These are phyloP conservation scores for Gavia stellata DNA, from an alignment of 2,113 vertebrate genomes.

Conservation along the genomic window DNA sequence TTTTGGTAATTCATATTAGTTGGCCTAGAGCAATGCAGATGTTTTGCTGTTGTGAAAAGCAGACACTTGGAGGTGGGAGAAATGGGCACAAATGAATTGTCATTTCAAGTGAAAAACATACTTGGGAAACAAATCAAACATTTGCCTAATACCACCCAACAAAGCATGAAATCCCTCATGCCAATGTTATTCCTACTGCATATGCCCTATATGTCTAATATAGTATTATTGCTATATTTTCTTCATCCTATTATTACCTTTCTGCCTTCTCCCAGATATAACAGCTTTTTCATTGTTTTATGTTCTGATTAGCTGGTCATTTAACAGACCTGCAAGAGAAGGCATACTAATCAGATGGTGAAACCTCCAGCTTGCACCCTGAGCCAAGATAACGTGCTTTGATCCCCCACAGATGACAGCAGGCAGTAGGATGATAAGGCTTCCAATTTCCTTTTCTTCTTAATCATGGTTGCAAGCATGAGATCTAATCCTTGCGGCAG, in stretches of 20 bases:
- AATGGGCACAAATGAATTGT: conserved; percentile 10
- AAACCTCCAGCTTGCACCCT: neutral
- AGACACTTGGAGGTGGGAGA: neutral
- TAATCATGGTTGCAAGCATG: neutral
- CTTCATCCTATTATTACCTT: neutral
- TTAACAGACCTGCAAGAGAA: neutral
- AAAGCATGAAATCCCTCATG: neutral
- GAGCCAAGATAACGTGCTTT: neutral
- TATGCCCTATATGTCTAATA: neutral
- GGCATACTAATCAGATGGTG: neutral
- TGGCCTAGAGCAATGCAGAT: neutral
- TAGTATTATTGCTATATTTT: neutral
- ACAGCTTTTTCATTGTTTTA: neutral
- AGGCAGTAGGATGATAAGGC: neutral
- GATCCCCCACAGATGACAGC: neutral
- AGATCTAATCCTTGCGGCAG: neutral
- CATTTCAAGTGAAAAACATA: neutral
- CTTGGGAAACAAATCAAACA: neutral
- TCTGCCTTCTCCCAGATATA: neutral
- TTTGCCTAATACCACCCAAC: neutral
- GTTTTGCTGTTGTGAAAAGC: neutral
- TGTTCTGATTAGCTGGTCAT: neutral
- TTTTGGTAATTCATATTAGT: neutral
- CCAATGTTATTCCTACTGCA: neutral
- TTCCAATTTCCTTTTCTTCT: neutral